Conservation (phyloP, 2,113 vertebrate genomes). For the Festucalex cinctus region DNA sequence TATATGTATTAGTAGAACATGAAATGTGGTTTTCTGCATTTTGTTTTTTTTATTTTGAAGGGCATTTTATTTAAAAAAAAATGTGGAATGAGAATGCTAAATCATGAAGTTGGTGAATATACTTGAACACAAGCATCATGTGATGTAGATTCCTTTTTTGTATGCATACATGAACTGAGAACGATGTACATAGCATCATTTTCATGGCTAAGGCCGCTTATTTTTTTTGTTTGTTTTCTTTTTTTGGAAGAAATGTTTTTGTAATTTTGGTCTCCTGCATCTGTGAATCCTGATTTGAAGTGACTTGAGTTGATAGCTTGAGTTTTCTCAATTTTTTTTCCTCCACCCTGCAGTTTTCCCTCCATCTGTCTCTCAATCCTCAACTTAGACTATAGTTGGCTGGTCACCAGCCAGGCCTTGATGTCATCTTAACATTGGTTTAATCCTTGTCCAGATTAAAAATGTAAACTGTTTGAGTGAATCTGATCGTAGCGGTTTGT, state of each 20-base stretch:
- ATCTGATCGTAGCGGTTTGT: conserved; percentile 3
- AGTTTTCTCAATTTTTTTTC: conserved; percentile 34
- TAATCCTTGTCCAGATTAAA: conserved; percentile 78
- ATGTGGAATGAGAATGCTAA: conserved; percentile 64
- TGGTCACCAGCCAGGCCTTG: conserved; percentile 60
- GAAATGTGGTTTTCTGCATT: conserved; percentile 78
- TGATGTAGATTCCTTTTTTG: conserved; percentile 73
- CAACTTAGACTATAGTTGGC: conserved; percentile 58
- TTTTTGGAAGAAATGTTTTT: conserved; percentile 61
- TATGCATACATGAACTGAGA: conserved; percentile 71
- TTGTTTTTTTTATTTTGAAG: conserved; percentile 76
- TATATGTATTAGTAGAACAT: conserved; percentile 82
- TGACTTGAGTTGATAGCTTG: conserved; percentile 64
- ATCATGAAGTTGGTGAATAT: conserved; percentile 71
- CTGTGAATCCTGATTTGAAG: conserved; percentile 70
- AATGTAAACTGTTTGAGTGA: conserved; percentile 59
- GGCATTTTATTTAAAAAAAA: conserved; percentile 71
- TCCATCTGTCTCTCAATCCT: conserved; percentile 55
- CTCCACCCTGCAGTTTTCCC: conserved; percentile 21
- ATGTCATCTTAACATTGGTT: conserved; percentile 76
- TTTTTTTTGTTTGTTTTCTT: conserved; percentile 41
- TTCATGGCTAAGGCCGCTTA: conserved; percentile 71
- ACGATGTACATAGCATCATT: conserved; percentile 71
- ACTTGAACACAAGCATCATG: conserved; percentile 77
- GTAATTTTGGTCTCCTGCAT: conserved; percentile 69